Evolutionary conservation across 2,113 vertebrate species (phyloP).

Genomic region (Typhlomys cinereus): DNA sequence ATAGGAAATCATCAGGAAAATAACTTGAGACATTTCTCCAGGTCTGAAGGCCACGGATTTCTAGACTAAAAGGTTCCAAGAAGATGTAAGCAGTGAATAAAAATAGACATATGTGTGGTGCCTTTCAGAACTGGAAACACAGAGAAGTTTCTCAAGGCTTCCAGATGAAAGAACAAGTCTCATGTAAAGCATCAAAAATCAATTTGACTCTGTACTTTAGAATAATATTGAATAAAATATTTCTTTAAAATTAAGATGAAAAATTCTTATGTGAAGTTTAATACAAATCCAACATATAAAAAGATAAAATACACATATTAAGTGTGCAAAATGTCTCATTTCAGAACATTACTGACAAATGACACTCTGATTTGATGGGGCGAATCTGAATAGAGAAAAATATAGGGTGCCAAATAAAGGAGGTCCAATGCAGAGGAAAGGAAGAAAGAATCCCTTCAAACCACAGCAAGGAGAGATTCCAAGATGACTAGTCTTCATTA

Average conservation of each 20-base stretch:
- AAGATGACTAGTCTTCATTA: background rate
- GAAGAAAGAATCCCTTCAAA: background rate
- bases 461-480: background rate
- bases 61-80: background rate
- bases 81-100: background rate
- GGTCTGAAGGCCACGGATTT: background rate
- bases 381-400: background rate
- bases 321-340: background rate
- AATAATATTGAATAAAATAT: background rate
- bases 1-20: conserved; percentile 40
- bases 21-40: conserved; percentile 38
- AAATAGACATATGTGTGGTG: background rate
- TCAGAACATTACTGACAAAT: background rate
- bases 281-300: background rate
- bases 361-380: background rate
- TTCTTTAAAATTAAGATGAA: conserved; percentile 29
- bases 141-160: background rate
- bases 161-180: conserved; percentile 19
- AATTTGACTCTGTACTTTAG: background rate
- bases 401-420: background rate
- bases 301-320: background rate
- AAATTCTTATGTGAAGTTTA: background rate
- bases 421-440: background rate
- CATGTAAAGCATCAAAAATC: conserved; percentile 17
- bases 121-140: background rate